These are phyloP conservation scores for Elanus axillaris DNA, from an alignment of 2,113 vertebrate genomes.

Conservation along the genomic window DNA sequence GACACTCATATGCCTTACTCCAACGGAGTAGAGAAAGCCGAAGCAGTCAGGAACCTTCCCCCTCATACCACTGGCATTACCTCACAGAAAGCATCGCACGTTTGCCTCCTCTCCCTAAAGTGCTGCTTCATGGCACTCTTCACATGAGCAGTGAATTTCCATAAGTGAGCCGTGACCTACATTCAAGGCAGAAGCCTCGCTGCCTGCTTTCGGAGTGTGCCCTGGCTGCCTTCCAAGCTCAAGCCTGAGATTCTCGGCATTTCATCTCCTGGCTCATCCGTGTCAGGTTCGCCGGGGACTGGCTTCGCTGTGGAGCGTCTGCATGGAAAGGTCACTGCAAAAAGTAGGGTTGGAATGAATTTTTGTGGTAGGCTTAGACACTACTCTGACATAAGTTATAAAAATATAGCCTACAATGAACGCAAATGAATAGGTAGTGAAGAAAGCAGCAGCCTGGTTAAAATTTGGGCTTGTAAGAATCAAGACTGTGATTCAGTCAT, in stretches of 20 bases:
- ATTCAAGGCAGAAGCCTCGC: constrained; percentile 33
- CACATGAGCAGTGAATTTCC: constrained; percentile 11
- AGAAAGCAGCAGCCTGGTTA: neutral
- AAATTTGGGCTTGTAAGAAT: neutral
- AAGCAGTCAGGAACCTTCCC: neutral
- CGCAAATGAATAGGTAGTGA: neutral
- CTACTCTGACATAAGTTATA: neutral
- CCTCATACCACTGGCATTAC: neutral
- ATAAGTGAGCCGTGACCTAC: constrained; percentile 45
- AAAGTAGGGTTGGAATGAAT: neutral
- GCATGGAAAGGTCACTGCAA: neutral
- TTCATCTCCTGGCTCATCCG: constrained; percentile 61
- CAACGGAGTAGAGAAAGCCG: neutral
- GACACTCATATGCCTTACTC: neutral
- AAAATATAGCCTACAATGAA: constrained; percentile 18
- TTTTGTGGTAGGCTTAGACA: neutral
- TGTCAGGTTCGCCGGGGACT: neutral
- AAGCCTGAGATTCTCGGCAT: constrained; percentile 50
- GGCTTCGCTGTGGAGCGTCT: neutral
- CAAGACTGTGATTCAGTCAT: neutral
- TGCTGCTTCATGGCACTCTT: neutral
- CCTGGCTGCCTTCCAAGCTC: constrained; percentile 65
- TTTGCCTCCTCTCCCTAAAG: neutral
- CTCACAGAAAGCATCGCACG: neutral
- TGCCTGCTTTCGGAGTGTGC: neutral